Base-by-base conservation (phyloP, 2,888 invertebrate genomes). In the Stegophylla sp. region DNA sequence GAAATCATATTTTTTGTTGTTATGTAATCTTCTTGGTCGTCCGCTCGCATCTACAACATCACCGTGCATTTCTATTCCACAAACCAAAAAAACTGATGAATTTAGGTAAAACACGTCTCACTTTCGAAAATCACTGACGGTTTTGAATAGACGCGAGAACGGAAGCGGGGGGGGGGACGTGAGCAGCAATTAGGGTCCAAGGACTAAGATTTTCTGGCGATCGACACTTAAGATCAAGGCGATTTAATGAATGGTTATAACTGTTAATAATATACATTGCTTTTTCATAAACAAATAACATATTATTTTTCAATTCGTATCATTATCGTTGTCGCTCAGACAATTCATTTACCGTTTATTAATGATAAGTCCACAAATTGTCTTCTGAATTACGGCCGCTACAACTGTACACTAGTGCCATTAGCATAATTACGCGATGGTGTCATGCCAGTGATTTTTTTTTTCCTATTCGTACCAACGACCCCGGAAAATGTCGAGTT, bases 11-110 rank as follows among this genome's bases (percentile, higher is more conserved):
- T n/a, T n/a, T n/a, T n/a, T n/a, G n/a, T n/a, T 66, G 3, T 67
- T 67, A 26, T 48, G 45, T 48, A 67, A 67, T 67, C 13, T 17
- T 67, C 26, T 26, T 67, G 23, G 45, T 56, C 20, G 4, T 45
- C 45, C 45, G 17, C 15, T 48, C 45, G 17, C 17, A 17, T 26
- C 45, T 67, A 23, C 45, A 45, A 26, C 10, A 17, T n/a, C n/a
- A n/a, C n/a, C n/a, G 23, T 67, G 17, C 3, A 45, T 67, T 67
- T 45, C 26, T 67, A 45, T 67, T 45, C 23, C 45, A 15, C 9
- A 45, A 17, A 45, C 15, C 10, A 17, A 23, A 12, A 1, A 3
- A 23, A 45, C 45, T 48, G 17, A 45, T 10, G 17, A 67, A 15
- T 26, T 45, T 17, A 45, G 23, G 45, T 15, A 67, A 67, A 67